Evolutionary conservation across 2,113 vertebrate species (phyloP), one percentile per base, ranked within the genome.

Genomic region (Myiagra hebetior): DNA sequence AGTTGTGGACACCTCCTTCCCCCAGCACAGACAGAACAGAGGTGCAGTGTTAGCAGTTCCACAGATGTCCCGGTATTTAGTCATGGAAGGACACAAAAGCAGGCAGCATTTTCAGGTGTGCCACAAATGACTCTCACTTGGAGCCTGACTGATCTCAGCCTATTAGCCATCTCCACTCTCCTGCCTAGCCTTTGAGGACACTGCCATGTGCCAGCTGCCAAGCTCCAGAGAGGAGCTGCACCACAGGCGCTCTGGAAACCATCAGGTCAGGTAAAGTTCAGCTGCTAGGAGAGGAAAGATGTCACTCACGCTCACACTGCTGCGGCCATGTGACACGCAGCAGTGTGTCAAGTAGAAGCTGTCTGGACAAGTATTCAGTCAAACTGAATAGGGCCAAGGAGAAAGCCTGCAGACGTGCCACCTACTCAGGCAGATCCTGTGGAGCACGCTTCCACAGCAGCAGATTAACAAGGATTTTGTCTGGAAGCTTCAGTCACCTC

Each of bases 401-500:
- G 89, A 87, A 96, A 80, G 91, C 62, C 56, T 65, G 52, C 42
- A 91, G 87, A 82, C 28, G 0, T 46, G 75, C 55, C 67, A 44
- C 59, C 79, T 10, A 57, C 74, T 46, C 74, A 73, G n/a, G 75
- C 80, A 72, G 59, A 62, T 79, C 73, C 64, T 41, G 49, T 14
- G 6, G 2, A 64, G 64, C 64, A 91, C 10, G 1, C 59, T 87
- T 63, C 60, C 56, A 49, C 69, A 65, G 86, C 64, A 85, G 42
- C 12, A 14, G 92, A 96, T 96, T 96, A 96, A 35, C 3, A 0
- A 47, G 4, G 91, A 69, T 93, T 96, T 91, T 83, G 91, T 67
- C 84, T 85, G 56, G 42, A 64, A 94, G 89, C 85, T 90, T 72
- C 85, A 94, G 87, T 95, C 93, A 94, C 94, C 95, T 95, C 68